Evolutionary conservation across 1,140 invertebrate genomes (phyloP).

Genomic region (Heliconius hewitsoni): DNA sequence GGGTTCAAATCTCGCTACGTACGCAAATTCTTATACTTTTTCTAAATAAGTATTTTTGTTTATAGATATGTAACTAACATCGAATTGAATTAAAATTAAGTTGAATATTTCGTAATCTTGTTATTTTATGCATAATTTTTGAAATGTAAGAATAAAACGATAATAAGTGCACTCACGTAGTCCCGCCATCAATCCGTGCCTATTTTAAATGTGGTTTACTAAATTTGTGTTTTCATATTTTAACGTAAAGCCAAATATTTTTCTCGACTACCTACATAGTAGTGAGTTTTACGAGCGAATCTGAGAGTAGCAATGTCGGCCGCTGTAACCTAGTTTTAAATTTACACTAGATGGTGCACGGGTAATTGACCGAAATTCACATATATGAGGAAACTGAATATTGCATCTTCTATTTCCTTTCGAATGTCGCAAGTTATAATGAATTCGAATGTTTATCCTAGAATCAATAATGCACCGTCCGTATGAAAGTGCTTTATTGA

Average conservation of each 20-base stretch:
- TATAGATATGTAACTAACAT: no score
- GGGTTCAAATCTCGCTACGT: no score
- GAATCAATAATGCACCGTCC: neutral
- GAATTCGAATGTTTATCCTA: slow-evolving; percentile 14
- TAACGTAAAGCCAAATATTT: slow-evolving; percentile 29
- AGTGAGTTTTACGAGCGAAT: slow-evolving; percentile 57
- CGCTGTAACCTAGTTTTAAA: slow-evolving; percentile 75
- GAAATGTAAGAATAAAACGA: neutral
- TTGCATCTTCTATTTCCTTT: slow-evolving; percentile 35
- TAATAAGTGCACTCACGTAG: neutral
- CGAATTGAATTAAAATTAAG: no score
- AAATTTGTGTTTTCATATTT: slow-evolving; percentile 27
- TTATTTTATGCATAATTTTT: neutral
- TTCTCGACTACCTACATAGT: slow-evolving; percentile 34
- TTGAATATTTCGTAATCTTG: no score
- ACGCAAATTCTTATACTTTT: no score
- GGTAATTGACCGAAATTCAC: slow-evolving; percentile 62
- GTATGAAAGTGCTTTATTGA: slow-evolving; percentile 14
- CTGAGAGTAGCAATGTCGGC: slow-evolving; percentile 48
- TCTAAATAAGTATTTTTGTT: no score
- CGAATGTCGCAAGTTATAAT: slow-evolving; percentile 20
- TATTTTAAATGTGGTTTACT: slow-evolving; percentile 13
- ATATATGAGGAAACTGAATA: slow-evolving; percentile 38
- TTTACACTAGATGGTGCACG: slow-evolving; percentile 62
- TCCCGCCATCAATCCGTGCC: neutral